A percentile compares a stretch with the other conserved stretches of the same genome.
Conservation (phyloP, 2,797 vertebrate species). For the Chanos chanos region DNA sequence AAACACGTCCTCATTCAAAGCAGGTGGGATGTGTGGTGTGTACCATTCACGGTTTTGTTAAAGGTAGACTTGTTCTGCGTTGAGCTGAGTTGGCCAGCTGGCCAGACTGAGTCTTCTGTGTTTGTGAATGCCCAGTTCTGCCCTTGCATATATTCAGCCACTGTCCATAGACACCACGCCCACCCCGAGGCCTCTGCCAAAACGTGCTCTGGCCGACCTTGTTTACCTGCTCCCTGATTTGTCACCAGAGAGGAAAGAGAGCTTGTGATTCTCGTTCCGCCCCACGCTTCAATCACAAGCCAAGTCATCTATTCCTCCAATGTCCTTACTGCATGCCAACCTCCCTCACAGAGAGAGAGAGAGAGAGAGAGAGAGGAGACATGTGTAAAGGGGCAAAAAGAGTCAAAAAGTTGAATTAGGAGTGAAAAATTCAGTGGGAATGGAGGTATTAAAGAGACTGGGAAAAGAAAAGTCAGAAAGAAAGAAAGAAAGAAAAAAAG, state of each 20-base stretch:
- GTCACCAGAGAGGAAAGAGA: conserved; percentile 24
- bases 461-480: neutral
- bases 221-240: conserved; percentile 38
- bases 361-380: neutral
- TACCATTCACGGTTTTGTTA: conserved; percentile 11
- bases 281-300: conserved; percentile 19
- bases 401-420: conserved; percentile 3
- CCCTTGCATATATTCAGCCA: conserved; percentile 35
- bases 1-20: conserved; percentile 30
- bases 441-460: conserved; percentile 13
- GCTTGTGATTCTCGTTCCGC: conserved; percentile 11
- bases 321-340: conserved; percentile 31
- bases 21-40: conserved; percentile 13
- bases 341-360: conserved; percentile 17
- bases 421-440: conserved; percentile 13
- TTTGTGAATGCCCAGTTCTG: neutral
- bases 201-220: conserved; percentile 23
- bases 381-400: neutral
- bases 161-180: conserved; percentile 28
- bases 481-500: neutral
- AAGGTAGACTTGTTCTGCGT: neutral
- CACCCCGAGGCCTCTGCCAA: conserved; percentile 29
- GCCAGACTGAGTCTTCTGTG: neutral
- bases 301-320: conserved; percentile 36
- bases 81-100: neutral